Base-by-base conservation (phyloP, 37 sponge, comb jelly and placozoan species). In the Mnemiopsis leidyi region DNA sequence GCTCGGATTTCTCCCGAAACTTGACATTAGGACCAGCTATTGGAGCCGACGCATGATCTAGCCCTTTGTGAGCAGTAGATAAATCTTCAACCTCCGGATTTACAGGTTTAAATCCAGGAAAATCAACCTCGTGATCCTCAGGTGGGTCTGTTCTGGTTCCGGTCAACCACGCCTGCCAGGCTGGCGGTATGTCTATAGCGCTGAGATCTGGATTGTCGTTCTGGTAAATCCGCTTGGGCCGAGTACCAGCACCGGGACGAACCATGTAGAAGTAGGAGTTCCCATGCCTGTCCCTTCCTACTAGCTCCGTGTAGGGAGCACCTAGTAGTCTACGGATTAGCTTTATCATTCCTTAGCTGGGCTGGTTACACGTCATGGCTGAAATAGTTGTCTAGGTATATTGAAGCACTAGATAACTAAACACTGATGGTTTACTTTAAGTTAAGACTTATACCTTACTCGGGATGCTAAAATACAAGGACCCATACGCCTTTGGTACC, bases 131-230 rank as follows among this genome's bases (percentile, higher is more conserved):
- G 75, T 71, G n/a, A n/a, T 18, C n/a, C 3, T 2, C 7, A 29
- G 75, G 75, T 7, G 75, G 25, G 3, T 71, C 75, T 7, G 21
- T 71, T 28, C 75, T 71, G 7, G 75, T 71, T n/a, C 75, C 75
- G 75, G 30, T 71, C n/a, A 71, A 29, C 75, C 75, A 71, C 30
- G 75, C 75, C 30, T 28, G 25, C 75, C 75, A 71, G 30, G 75
- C 75, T 71, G 75, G 75, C 20, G 75, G 75, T 71, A 71, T 28
- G 20, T 71, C 30, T 13, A 29, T 28, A 29, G 7, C n/a, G 30
- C 3, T 28, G 3, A 5, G 30, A 5, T 28, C 75, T 7, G 7
- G 3, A 29, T n/a, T 29, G n/a, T n/a, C 75, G n/a, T 71, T 71
- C 5, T 28, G 21, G 20, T 29, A 71, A n/a, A 23, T 7, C n/a